Conservation (phyloP, 2,888 invertebrate species). For the Drosophila kambysellisi region DNA sequence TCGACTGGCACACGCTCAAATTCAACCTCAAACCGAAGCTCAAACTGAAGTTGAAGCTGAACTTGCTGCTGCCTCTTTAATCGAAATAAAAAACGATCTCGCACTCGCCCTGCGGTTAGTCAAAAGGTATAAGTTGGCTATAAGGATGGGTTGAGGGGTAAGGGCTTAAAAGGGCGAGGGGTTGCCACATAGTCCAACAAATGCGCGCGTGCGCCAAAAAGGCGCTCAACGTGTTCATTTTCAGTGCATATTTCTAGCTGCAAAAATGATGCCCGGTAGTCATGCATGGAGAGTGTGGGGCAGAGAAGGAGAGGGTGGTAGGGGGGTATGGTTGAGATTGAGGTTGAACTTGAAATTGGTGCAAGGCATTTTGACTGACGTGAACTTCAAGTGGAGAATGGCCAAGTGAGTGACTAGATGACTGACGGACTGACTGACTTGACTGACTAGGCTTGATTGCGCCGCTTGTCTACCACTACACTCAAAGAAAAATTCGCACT, state of each 20-base stretch:
- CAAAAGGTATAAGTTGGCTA: constrained; percentile 4
- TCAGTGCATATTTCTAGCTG: constrained; percentile 57
- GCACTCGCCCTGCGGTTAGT: constrained; percentile 82
- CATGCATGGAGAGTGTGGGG: constrained; percentile 58
- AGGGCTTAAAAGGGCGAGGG: background rate
- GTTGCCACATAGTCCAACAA: constrained; percentile 52
- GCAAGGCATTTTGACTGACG: constrained; percentile 68
- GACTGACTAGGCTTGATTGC: constrained; percentile 63
- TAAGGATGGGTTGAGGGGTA: background rate
- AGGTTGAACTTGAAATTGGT: constrained; percentile 48
- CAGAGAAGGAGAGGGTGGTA: constrained; percentile 18
- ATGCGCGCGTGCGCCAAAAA: constrained; percentile 68
- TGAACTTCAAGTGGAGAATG: constrained; percentile 38
- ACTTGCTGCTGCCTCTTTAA: constrained; percentile 50
- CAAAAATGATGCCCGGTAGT: constrained; percentile 83
- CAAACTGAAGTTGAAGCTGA: constrained; percentile 46
- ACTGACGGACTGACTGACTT: constrained; percentile 39
- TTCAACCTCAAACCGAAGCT: constrained; percentile 46
- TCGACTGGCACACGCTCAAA: constrained; percentile 74
- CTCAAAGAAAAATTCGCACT: background rate
- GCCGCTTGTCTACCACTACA: constrained; percentile 45
- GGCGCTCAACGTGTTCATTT: constrained; percentile 76
- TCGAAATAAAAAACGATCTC: constrained; percentile 65
- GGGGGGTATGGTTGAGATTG: constrained; percentile 36
- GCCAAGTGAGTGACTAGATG: constrained; percentile 35